Evolutionary conservation across 2,888 invertebrate species (phyloP).

Genomic region (Ichneumoninae sp.): DNA sequence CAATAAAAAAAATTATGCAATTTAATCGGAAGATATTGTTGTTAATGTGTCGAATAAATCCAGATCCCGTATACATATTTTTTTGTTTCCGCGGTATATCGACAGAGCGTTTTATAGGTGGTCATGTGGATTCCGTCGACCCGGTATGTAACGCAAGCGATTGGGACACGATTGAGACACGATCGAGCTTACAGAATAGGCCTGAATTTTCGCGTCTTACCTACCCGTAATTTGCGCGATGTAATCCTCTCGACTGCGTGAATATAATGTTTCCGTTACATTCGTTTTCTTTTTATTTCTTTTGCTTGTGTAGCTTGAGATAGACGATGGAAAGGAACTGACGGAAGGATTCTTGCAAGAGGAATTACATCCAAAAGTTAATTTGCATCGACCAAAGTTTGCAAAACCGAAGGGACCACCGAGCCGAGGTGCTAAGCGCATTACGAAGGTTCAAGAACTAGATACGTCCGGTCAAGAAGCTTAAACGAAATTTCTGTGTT

Average conservation of each 20-base stretch:
- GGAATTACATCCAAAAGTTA: conserved; percentile 96
- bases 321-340: conserved; percentile 95
- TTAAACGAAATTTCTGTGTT: conserved; percentile 61
- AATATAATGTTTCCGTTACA: conserved; percentile 51
- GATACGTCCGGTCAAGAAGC: conserved; percentile 74
- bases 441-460: conserved; percentile 88
- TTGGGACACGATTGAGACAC: conserved; percentile 40
- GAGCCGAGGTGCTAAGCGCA: conserved; percentile 94
- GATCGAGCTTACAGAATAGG: conserved; percentile 81
- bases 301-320: conserved; percentile 90
- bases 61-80: conserved; percentile 29
- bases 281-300: conserved; percentile 51
- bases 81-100: conserved; percentile 17
- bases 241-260: conserved; percentile 18
- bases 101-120: conserved; percentile 52
- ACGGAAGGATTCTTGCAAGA: conserved; percentile 96
- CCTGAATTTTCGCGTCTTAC: conserved; percentile 70
- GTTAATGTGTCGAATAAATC: conserved; percentile 39
- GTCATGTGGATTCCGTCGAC: conserved; percentile 67
- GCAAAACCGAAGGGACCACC: conserved; percentile 98
- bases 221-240: conserved; percentile 28
- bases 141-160: conserved; percentile 76
- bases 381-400: conserved; percentile 95
- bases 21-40: conserved; percentile 70
- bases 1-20: conserved; percentile 78